phyloP scores from a whole-genome alignment of 1,140 invertebrate species.

The Achatina immaculata region DNA sequence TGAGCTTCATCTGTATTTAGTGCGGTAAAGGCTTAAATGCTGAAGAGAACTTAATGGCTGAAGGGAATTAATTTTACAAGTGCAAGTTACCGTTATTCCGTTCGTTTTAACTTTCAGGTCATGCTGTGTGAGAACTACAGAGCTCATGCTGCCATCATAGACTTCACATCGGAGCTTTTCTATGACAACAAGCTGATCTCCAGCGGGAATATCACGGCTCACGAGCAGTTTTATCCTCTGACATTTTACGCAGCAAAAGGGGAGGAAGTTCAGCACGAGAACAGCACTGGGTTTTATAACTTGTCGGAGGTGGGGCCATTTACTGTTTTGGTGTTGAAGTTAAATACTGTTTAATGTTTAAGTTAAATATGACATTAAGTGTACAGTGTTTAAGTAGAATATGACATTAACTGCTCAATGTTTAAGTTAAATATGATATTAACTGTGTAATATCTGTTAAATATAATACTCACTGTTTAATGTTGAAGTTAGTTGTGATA shows the following conservation, averaged over 20 bases:
- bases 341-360: no score
- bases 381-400: no score
- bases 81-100: no score
- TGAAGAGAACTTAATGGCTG: no score
- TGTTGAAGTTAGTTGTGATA: neutral
- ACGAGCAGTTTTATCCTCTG: slow-evolving; percentile 81
- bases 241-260: slow-evolving; percentile 87
- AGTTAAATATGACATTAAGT: no score
- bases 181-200: slow-evolving; percentile 84
- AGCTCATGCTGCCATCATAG: slow-evolving; percentile 85
- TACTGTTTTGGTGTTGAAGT: no score
- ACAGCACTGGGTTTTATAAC: slow-evolving; percentile 89
- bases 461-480: neutral
- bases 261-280: slow-evolving; percentile 81
- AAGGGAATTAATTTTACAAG: no score
- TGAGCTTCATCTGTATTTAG: no score
- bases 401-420: no score
- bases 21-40: no score
- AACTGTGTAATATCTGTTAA: no score
- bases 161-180: slow-evolving; percentile 85
- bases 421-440: no score
- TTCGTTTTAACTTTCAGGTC: slow-evolving; percentile 72
- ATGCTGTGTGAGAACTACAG: slow-evolving; percentile 89
- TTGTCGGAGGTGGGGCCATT: slow-evolving; percentile 82
- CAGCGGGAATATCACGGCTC: slow-evolving; percentile 78